Evolutionary conservation across 2,797 vertebrate genomes (phyloP), one percentile per base, ranked within the genome.

Genomic region (Pygocentrus nattereri): DNA sequence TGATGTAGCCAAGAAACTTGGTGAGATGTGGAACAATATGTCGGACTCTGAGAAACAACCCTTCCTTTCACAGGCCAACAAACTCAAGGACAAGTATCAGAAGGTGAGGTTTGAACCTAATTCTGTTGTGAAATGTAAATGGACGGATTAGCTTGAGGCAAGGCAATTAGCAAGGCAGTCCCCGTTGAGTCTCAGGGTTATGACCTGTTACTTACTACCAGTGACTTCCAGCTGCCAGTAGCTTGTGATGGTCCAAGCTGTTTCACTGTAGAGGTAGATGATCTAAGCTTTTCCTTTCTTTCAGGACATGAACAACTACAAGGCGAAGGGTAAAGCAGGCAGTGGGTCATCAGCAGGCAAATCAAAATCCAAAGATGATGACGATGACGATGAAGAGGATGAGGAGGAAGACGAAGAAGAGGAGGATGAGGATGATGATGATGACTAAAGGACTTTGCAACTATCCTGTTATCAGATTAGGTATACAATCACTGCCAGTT

Each of bases 81-180:
- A 96, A 79, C 95, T 96, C 90, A 96, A 96, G 92, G 96, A 96
- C 88, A 96, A 97, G 85, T 96, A 96, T 0, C 94, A 95, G 87
- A 96, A 96, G 96, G 96, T 96, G 90, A 74, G 49, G 21, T 4
- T 23, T 61, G 12, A 59, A 0, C 27, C n/a, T 2, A 13, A 10
- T 59, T 11, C 19, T 56, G 5, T 56, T n/a, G 4, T n/a, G 54
- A 56, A n/a, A 23, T 56, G n/a, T 2, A n/a, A 56, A 56, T 59
- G 6, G 23, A 59, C 23, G 10, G 16, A 52, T 52, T 19, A 52
- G 50, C 2, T 19, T 52, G 18, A 52, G 38, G n/a, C n/a, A n/a
- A n/a, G n/a, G n/a, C n/a, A n/a, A n/a, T n/a, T n/a, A n/a, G n/a
- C n/a, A n/a, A n/a, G n/a, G n/a, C n/a, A n/a, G n/a, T n/a, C n/a